These are phyloP conservation scores for Poecilia wingei DNA, from an alignment of 2,797 vertebrate genomes.

Conservation along the genomic window DNA sequence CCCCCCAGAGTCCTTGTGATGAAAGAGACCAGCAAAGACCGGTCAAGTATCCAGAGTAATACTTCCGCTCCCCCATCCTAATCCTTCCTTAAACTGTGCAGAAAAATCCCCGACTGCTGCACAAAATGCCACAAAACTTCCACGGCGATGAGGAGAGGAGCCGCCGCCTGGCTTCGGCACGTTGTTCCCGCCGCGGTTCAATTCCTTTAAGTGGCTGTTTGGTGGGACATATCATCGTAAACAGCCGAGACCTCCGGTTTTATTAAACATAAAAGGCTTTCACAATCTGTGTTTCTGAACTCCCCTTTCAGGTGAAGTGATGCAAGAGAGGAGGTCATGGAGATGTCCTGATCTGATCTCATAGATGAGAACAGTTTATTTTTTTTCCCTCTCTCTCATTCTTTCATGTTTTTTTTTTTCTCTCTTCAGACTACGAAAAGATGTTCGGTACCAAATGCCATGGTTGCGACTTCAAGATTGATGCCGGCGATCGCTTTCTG, in stretches of 20 bases:
- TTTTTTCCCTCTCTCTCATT: background rate
- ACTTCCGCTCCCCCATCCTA: slow-evolving; percentile 62
- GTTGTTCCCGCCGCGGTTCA: slow-evolving; percentile 21
- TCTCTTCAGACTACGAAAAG: slow-evolving; percentile 92
- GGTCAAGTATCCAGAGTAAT: slow-evolving; percentile 77
- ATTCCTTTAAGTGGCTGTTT: slow-evolving; percentile 6
- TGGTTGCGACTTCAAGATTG: slow-evolving; percentile 99
- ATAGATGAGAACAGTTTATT: slow-evolving; percentile 10
- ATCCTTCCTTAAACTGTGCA: slow-evolving; percentile 56
- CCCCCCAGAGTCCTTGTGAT: slow-evolving; percentile 61
- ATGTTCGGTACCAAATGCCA: slow-evolving; percentile 99
- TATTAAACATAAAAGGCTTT: slow-evolving; percentile 42
- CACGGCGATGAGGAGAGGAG: slow-evolving; percentile 30
- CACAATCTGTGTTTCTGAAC: slow-evolving; percentile 14
- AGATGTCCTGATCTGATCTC: slow-evolving; percentile 26
- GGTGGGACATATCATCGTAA: slow-evolving; percentile 21
- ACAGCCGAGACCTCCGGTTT: slow-evolving; percentile 25
- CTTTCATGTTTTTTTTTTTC: background rate
- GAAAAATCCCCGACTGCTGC: slow-evolving; percentile 38
- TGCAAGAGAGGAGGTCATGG: slow-evolving; percentile 18
- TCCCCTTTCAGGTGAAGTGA: slow-evolving; percentile 22
- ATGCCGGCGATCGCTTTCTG: slow-evolving; percentile 97
- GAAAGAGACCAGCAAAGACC: slow-evolving; percentile 74
- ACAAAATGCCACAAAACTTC: slow-evolving; percentile 41
- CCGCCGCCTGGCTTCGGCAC: slow-evolving; percentile 18